A percentile compares a stretch with the other conserved stretches of the same genome.
phyloP scores from a whole-genome alignment of 1,140 invertebrate species.

The Venustaconcha ellipsiformis region DNA sequence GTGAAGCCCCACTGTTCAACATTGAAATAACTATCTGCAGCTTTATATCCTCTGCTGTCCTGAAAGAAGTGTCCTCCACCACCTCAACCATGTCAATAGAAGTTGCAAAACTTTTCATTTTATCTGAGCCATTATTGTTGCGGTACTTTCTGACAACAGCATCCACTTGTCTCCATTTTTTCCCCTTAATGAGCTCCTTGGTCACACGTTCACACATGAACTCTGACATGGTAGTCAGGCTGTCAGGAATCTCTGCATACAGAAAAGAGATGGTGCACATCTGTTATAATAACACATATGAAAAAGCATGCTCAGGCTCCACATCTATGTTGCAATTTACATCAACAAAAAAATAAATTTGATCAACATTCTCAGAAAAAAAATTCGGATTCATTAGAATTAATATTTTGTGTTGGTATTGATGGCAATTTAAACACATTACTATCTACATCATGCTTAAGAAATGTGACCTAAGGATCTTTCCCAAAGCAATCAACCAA shows the following conservation, averaged over 20 bases:
- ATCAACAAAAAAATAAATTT: no score
- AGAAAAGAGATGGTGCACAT: not conserved
- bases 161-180: slow-evolving; percentile 51
- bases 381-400: no score
- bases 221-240: slow-evolving; percentile 26
- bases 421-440: no score
- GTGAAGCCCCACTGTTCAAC: slow-evolving; percentile 26
- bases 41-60: slow-evolving; percentile 20
- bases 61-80: slow-evolving; percentile 17
- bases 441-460: no score
- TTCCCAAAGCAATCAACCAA: no score
- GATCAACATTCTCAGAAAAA: no score
- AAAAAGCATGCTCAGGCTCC: no score
- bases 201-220: slow-evolving; percentile 36
- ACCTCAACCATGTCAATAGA: slow-evolving; percentile 28
- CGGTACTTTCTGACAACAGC: slow-evolving; percentile 38
- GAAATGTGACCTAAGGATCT: no score
- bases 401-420: no score
- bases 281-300: no score
- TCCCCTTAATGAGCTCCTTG: slow-evolving; percentile 29
- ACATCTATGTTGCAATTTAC: no score
- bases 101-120: slow-evolving; percentile 27
- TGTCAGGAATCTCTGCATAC: slow-evolving; percentile 46
- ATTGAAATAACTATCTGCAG: slow-evolving; percentile 39
- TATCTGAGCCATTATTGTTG: slow-evolving; percentile 19